These are phyloP conservation scores for Lottia scabra DNA, from an alignment of 2,888 invertebrate genomes.

Conservation along the genomic window DNA sequence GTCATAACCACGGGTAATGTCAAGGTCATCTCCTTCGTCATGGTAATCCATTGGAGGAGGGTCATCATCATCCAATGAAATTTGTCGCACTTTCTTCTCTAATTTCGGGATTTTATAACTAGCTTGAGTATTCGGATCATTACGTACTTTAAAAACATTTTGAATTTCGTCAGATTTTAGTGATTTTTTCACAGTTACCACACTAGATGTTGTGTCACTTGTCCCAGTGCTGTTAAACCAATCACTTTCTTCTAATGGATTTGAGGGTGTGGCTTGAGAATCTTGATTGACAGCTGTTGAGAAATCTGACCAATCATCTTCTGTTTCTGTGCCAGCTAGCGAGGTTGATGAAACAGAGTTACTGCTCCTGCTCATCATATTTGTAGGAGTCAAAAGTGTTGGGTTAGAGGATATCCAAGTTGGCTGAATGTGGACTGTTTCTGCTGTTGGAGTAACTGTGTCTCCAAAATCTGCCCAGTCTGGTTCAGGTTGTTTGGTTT, in stretches of 20 bases:
- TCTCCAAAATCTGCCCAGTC: neutral
- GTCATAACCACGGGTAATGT: conserved; percentile 53
- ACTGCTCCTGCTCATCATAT: neutral
- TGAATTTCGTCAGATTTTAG: conserved; percentile 49
- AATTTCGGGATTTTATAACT: conserved; percentile 28
- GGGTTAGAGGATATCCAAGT: neutral
- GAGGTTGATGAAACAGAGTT: neutral
- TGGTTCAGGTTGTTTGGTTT: neutral
- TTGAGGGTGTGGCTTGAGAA: neutral
- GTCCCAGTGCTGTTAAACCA: neutral
- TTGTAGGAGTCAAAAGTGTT: neutral
- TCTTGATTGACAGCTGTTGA: conserved; percentile 21
- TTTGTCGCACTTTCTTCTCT: neutral
- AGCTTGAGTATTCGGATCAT: conserved; percentile 37
- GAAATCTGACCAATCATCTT: conserved; percentile 47
- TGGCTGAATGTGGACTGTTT: neutral
- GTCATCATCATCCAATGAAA: conserved; percentile 31
- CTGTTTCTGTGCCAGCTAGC: conserved; percentile 17
- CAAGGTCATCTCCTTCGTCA: conserved; percentile 48
- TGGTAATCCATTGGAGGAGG: conserved; percentile 55
- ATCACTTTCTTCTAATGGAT: neutral
- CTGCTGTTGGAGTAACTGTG: conserved; percentile 12
- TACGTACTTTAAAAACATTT: conserved; percentile 52
- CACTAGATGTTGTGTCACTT: neutral
- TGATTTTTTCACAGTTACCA: conserved; percentile 50